phyloP scores from a whole-genome alignment of 2,888 invertebrate genomes.

The Clepsis dumicolana region DNA sequence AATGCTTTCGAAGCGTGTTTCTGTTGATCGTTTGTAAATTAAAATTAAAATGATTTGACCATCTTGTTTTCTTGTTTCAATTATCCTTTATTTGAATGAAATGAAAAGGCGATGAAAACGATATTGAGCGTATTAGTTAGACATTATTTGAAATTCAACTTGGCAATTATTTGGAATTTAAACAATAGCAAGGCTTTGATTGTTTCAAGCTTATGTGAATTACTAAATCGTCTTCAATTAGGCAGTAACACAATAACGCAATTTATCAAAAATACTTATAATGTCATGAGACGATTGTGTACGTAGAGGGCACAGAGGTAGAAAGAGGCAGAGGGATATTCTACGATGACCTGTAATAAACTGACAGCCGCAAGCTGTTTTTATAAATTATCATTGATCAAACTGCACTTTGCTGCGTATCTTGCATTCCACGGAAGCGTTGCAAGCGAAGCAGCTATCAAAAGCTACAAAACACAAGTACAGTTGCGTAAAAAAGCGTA shows the following conservation, averaged over 20 bases:
- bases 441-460: too few species aligned
- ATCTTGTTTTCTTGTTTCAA: conserved; percentile 12
- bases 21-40: conserved; percentile 80
- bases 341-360: too few species aligned
- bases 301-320: too few species aligned
- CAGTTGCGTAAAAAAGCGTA: too few species aligned
- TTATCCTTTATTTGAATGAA: conserved; percentile 2
- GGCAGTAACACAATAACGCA: neutral
- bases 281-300: too few species aligned
- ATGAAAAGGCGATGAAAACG: neutral
- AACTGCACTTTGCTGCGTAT: too few species aligned
- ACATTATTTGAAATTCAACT: neutral
- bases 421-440: too few species aligned
- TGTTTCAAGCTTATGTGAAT: neutral
- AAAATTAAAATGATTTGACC: conserved; percentile 60
- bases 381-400: too few species aligned
- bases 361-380: too few species aligned
- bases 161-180: conserved; percentile 1
- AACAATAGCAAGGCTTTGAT: neutral
- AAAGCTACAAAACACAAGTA: too few species aligned
- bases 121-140: neutral
- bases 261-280: too few species aligned
- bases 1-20: conserved; percentile 65
- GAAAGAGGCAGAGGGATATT: too few species aligned
- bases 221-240: neutral